Conservation (phyloP, 2,888 invertebrate species). For the Caenorhabditis imperialis region DNA sequence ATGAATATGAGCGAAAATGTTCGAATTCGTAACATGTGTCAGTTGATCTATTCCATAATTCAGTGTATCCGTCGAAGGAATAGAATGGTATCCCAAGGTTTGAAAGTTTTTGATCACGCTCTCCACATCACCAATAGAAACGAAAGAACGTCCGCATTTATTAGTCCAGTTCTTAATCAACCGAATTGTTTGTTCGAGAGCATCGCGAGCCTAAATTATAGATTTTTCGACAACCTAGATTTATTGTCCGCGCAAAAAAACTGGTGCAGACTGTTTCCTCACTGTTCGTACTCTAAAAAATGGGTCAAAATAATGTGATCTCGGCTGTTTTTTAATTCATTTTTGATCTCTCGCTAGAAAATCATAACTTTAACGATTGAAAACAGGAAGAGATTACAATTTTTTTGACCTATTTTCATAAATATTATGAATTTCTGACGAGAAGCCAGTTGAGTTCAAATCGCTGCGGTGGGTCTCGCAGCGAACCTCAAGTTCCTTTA, state of each 20-base stretch:
- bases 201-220: constrained; percentile 19
- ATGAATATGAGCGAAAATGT: constrained; percentile 2
- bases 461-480: too few relatives aligned
- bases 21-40: not conserved
- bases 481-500: too few relatives aligned
- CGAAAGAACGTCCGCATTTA: not conserved
- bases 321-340: too few relatives aligned
- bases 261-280: too few relatives aligned
- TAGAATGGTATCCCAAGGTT: too few relatives aligned
- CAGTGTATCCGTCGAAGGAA: constrained; percentile 15
- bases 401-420: too few relatives aligned
- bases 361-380: too few relatives aligned
- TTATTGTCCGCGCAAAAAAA: too few relatives aligned
- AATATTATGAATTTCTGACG: too few relatives aligned
- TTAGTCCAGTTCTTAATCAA: constrained; percentile 11
- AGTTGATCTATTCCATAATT: constrained; percentile 28
- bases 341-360: too few relatives aligned
- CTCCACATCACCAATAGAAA: constrained; percentile 22
- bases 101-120: not conserved
- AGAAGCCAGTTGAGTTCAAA: too few relatives aligned
- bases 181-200: constrained; percentile 11
- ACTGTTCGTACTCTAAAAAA: not conserved
- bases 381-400: too few relatives aligned
- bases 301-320: not conserved
- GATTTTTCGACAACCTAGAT: not conserved